Conservation (phyloP, 2,888 invertebrate species). For the Agrochola circellaris region DNA sequence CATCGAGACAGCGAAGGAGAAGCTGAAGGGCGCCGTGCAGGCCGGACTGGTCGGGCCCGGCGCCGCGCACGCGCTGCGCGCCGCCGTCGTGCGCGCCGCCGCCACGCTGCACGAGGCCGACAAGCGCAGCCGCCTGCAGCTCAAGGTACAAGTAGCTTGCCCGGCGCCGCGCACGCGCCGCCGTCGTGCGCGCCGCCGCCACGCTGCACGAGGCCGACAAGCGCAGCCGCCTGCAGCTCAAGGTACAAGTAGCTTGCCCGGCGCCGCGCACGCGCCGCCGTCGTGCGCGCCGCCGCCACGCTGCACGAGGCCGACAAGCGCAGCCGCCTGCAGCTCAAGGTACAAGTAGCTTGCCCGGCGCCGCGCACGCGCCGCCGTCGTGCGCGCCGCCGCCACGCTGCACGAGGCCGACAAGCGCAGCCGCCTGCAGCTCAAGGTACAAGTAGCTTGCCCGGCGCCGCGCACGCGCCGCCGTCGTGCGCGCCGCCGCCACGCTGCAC, state of each 20-base stretch:
- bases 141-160: no score
- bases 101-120: conserved; percentile 93
- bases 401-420: conserved; percentile 88
- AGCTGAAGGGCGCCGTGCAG: conserved; percentile 94
- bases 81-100: conserved; percentile 94
- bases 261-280: conserved; percentile 93
- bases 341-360: no score
- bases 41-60: conserved; percentile 91
- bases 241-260: no score
- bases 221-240: no score
- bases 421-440: no score
- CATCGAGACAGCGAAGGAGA: conserved; percentile 96
- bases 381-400: conserved; percentile 94
- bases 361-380: conserved; percentile 94
- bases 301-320: conserved; percentile 91
- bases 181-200: no score
- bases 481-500: conserved; percentile 94
- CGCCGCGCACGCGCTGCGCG: conserved; percentile 94
- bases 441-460: no score
- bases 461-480: conserved; percentile 94
- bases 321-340: no score
- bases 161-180: no score
- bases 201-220: no score
- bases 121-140: conserved; percentile 68
- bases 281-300: conserved; percentile 94